Conservation (phyloP, 2,113 vertebrate genomes). For the Octodon degus region DNA sequence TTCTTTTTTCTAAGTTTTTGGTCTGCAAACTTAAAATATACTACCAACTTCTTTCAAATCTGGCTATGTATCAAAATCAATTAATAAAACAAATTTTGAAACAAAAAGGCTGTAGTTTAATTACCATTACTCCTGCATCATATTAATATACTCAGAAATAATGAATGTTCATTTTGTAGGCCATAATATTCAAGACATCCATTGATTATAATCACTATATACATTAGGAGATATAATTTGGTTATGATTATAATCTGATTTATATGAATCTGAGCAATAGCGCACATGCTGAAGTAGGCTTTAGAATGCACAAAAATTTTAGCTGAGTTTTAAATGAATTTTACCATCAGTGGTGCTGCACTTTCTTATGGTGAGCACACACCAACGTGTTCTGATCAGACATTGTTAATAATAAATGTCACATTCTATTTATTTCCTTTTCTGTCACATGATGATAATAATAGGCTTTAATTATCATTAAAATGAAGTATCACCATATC, state of each 20-base stretch:
- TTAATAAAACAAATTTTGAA: neutral
- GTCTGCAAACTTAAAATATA: neutral
- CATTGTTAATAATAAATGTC: neutral
- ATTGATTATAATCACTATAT: neutral
- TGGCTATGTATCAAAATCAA: neutral
- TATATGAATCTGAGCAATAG: neutral
- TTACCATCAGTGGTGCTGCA: neutral
- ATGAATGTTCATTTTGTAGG: neutral
- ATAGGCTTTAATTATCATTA: slow-evolving; percentile 32
- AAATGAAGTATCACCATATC: slow-evolving; percentile 52
- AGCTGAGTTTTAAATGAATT: slow-evolving; percentile 34
- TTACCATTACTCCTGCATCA: neutral
- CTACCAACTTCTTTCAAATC: neutral
- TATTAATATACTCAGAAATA: neutral
- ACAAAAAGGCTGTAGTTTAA: neutral
- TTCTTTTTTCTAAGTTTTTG: too few species aligned
- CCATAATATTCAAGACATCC: neutral
- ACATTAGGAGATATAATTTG: neutral
- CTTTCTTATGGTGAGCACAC: neutral
- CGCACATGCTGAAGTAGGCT: neutral
- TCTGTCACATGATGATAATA: neutral
- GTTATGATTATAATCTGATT: neutral
- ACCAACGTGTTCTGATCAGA: neutral
- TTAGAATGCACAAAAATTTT: neutral
- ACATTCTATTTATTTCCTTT: neutral